Percentiles rank a stretch among this genome's conserved stretches.
Conservation (phyloP, 2,888 invertebrate genomes). For the Drosophila nr. perissopoda region DNA sequence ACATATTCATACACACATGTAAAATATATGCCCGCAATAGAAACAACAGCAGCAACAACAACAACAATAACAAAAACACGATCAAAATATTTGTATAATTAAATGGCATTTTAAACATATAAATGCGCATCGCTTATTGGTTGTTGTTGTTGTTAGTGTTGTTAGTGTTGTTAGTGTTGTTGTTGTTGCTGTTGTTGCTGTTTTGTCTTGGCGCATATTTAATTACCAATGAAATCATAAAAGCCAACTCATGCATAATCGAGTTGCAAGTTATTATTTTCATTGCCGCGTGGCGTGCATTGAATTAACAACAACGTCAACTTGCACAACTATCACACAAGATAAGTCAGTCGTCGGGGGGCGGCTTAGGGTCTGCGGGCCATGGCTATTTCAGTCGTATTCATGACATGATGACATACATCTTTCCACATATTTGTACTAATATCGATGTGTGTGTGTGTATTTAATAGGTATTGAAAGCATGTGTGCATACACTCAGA, state of each 20-base stretch:
- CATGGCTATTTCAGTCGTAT: constrained; percentile 23
- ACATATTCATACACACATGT: constrained; percentile 6
- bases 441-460: not conserved
- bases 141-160: constrained; percentile 12
- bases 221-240: constrained; percentile 75
- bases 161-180: constrained; percentile 23
- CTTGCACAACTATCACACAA: constrained; percentile 29
- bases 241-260: constrained; percentile 66
- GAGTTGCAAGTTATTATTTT: constrained; percentile 58
- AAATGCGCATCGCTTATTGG: constrained; percentile 47
- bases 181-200: constrained; percentile 15
- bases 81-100: constrained; percentile 65
- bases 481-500: not conserved
- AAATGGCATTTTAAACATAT: constrained; percentile 75
- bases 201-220: constrained; percentile 68
- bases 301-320: constrained; percentile 25
- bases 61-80: constrained; percentile 31
- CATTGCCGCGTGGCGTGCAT: constrained; percentile 52
- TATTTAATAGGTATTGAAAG: not conserved
- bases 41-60: constrained; percentile 27
- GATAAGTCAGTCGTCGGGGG: constrained; percentile 3
- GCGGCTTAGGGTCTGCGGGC: constrained; percentile 17
- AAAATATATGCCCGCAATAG: constrained; percentile 27
- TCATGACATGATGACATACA: constrained; percentile 3
- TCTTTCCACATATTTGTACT: not conserved